Evolutionary conservation across 2,113 vertebrate genomes (phyloP).

Genomic region (Ceyx margarethae): DNA sequence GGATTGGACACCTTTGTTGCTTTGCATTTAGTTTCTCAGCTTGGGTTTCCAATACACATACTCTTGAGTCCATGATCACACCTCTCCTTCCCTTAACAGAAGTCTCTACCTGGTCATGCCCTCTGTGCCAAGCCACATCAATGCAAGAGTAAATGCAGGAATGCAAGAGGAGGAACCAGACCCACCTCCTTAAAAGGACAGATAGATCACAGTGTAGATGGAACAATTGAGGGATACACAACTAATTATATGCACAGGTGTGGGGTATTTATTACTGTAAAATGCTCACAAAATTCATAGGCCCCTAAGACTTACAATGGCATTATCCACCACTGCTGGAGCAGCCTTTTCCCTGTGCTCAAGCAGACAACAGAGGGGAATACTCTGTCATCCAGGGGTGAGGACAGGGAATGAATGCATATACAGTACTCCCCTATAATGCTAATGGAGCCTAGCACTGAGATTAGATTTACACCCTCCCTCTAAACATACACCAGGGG

Average conservation of each 20-base stretch:
- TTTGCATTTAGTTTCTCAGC: not conserved
- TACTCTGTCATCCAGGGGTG: constrained; percentile 66
- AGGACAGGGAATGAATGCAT: constrained; percentile 60
- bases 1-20: not conserved
- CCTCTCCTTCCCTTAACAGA: not conserved
- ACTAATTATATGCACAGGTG: constrained; percentile 56
- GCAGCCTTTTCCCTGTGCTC: constrained; percentile 34
- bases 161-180: not conserved
- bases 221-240: constrained; percentile 13
- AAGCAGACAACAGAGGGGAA: constrained; percentile 52
- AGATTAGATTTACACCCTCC: constrained; percentile 74
- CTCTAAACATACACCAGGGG: constrained; percentile 33
- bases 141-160: not conserved
- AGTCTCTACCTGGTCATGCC: not conserved
- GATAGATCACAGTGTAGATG: constrained; percentile 3
- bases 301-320: constrained; percentile 55
- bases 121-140: not conserved
- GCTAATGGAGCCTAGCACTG: constrained; percentile 70
- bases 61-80: not conserved
- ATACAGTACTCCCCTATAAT: constrained; percentile 67
- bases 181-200: not conserved
- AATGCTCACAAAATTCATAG: constrained; percentile 53
- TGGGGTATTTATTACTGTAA: constrained; percentile 57
- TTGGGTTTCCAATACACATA: not conserved
- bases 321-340: constrained; percentile 38